Evolutionary conservation across 2,797 vertebrate species (phyloP), one percentile per base, ranked within the genome.

Genomic region (Ctenochaetus hawaiiensis): DNA sequence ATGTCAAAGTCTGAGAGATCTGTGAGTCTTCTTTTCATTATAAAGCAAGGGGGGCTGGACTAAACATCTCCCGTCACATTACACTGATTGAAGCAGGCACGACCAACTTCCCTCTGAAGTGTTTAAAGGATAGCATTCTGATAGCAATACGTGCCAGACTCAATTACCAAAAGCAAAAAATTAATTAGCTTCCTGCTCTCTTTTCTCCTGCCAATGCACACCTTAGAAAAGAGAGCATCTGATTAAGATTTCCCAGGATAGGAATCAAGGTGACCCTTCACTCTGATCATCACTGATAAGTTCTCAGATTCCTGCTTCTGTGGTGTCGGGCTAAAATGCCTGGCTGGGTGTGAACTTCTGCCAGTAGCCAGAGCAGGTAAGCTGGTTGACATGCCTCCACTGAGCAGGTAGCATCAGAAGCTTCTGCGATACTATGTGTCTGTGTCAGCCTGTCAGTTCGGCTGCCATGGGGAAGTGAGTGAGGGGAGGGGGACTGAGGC

Each of bases 111-210:
- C 80, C 85, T 86, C 78, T 87, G 61, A 83, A 82, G 85, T 76
- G 77, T 72, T 85, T 83, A 82, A 91, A 59, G 68, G 72, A 85
- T 53, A 71, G 41, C 58, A 64, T 84, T 91, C 82, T 81, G 81
- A 90, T 76, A 72, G 80, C 30, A 60, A 75, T 76, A 47, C n/a
- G 20, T 70, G 71, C 85, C 75, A 87, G 78, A 83, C 74, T 85
- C 75, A 84, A 85, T 90, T 88, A 90, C 87, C 67, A 89, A 87
- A 34, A 85, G 75, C 61, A 73, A 80, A 80, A 85, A 90, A 82
- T 67, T 79, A 85, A 92, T 88, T 78, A 83, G 72, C 75, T 72
- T 66, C 18, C 63, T 37, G 20, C 20, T 70, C 80, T 73, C 67
- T 86, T 72, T 83, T 77, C 77, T 84, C 59, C 70, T 74, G 71